Base-by-base conservation (phyloP, 2,797 vertebrate genomes). In the Lithobates sylvaticus region DNA sequence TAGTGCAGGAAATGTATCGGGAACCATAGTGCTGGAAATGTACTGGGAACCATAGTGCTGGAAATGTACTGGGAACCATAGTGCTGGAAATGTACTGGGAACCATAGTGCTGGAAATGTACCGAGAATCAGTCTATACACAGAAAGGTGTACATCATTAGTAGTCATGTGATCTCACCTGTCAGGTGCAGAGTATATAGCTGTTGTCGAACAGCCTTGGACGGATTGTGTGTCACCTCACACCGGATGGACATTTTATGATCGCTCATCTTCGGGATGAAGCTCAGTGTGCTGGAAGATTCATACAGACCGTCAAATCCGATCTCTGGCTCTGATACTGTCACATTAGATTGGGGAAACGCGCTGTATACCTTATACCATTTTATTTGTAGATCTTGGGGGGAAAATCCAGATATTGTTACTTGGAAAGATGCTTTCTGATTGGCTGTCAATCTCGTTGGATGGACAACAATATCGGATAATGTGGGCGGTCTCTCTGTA, bases 301-400 rank as follows among this genome's bases (percentile, higher is more conserved):
- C 79, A 72, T 64, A 67, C 18, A 90, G 71, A 32, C 10, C 2
- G 26, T 89, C 89, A 80, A 65, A 10, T 75, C 72, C 76, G 50
- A 10, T 84, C 26, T 21, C 13, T 23, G n/a, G 64, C 23, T 73
- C 44, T 4, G 34, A 85, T 0, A 42, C 32, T 69, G 67, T 81
- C 42, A 76, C 5, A 2, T 34, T 68, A 13, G 78, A 54, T 42
- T 67, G 47, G 36, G 16, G n/a, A 67, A 88, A 65, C 21, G 26
- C 21, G 32, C 0, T 47, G 72, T 13, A 71, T 3, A 74, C 80
- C 83, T 75, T 83, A 23, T 58, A 76, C 86, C 50, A 84, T 27
- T 15, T 21, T 61, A 39, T 0, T 0, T 42, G 68, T 44, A 87
- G 79, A 7, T 65, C 64, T 15, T 29, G 27, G 7, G 78, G 84